phyloP scores from a whole-genome alignment of 2,888 invertebrate species.

The Hypomecis atomaria region DNA sequence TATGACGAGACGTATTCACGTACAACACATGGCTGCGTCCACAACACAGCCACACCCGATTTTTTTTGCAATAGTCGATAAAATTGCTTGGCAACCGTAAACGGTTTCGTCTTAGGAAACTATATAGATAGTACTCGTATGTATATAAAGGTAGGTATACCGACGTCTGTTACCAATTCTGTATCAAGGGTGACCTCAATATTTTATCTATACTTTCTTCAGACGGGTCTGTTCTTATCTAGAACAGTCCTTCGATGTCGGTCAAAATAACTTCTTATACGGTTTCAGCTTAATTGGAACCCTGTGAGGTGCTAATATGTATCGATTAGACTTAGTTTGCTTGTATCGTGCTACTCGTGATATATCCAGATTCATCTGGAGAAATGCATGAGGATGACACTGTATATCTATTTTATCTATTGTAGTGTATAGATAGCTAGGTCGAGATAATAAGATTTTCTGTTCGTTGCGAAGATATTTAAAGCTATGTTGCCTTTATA shows the following conservation, averaged over 20 bases:
- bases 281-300: conserved; percentile 37
- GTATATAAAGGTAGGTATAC: neutral
- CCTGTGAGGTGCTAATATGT: conserved; percentile 22
- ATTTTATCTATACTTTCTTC: conserved; percentile 21
- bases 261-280: conserved; percentile 24
- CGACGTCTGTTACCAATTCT: conserved; percentile 9
- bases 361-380: conserved; percentile 12
- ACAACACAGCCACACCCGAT: too few species aligned
- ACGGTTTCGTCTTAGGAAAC: neutral
- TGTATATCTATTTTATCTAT: neutral
- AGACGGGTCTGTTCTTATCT: conserved; percentile 29
- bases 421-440: neutral
- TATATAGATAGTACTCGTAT: too few species aligned
- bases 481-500: too few species aligned
- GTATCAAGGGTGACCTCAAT: conserved; percentile 20
- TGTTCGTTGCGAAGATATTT: too few species aligned
- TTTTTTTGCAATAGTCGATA: neutral
- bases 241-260: conserved; percentile 10
- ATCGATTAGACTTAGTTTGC: conserved; percentile 6
- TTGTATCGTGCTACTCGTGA: conserved; percentile 2
- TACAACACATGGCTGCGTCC: too few species aligned
- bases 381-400: neutral
- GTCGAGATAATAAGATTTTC: too few species aligned
- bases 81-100: conserved; percentile 3
- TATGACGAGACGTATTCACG: too few species aligned